Evolutionary conservation across 2,888 invertebrate genomes (phyloP), one percentile per base, ranked within the genome.

Genomic region (Dicycla oo): DNA sequence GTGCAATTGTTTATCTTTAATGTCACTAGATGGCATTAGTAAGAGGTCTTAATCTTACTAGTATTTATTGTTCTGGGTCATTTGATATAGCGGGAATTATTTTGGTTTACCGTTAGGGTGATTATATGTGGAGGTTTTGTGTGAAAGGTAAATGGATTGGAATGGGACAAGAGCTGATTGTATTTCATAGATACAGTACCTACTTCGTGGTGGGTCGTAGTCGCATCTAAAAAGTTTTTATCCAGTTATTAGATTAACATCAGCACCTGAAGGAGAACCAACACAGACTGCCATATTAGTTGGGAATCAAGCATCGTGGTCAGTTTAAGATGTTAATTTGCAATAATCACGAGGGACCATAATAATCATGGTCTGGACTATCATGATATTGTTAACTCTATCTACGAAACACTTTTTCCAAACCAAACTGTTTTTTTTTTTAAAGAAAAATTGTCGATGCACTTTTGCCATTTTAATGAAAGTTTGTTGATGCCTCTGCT

Each of bases 11-110:
- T 80, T 78, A 56, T 67, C 56, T 53, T 56, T 56, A 49, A 58
- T 57, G 65, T 47, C 68, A 34, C 64, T 75, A 75, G 79, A 82
- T 71, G 82, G 71, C 75, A 65, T 68, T 45, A 34, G 30, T 23
- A 30, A 68, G 13, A 30, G 45, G 57, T 34, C 13, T 26, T 34
- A 38, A 51, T 40, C 5, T 26, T 15, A 26, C 40, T 45, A 20
- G 26, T 49, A 18, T 47, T 54, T 56, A 67, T 40, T 30, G n/a
- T 63, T 43, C 13, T 38, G 8, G 56, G 43, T 43, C 26, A 30
- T 45, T 38, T 54, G 30, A 10, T 66, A n/a, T 38, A 15, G 51
- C 47, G 15, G 10, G 43, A n/a, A 40, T 40, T 54, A 47, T 43
- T 60, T 53, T 15, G 4, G 13, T 70, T 77, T 71, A 54, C 78